phyloP scores from a whole-genome alignment of 2,888 invertebrate genomes.

The Phoenoteleia sp. region DNA sequence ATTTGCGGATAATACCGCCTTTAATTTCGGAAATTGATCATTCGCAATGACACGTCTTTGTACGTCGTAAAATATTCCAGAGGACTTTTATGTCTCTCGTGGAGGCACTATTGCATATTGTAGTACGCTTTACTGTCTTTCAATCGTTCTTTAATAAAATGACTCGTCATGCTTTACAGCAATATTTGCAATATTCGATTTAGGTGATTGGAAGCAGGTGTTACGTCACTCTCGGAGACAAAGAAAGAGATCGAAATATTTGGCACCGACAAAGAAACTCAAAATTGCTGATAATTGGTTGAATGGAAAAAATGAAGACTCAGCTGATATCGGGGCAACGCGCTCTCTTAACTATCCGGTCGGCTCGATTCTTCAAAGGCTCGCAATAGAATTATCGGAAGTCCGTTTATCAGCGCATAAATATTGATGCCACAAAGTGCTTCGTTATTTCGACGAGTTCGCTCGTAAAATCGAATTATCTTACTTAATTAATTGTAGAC shows the following conservation, averaged over 20 bases:
- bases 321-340: conserved; percentile 28
- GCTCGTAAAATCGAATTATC: conserved; percentile 69
- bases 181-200: conserved; percentile 4
- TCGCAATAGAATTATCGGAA: conserved; percentile 60
- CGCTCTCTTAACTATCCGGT: conserved; percentile 27
- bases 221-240: neutral
- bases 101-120: conserved; percentile 41
- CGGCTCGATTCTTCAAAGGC: conserved; percentile 47
- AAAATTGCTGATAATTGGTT: conserved; percentile 51
- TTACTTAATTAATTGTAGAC: conserved; percentile 68
- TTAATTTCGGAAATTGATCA: conserved; percentile 73
- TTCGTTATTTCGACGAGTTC: conserved; percentile 65
- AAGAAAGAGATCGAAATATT: neutral
- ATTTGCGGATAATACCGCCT: conserved; percentile 67
- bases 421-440: conserved; percentile 65
- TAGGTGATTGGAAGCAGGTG: neutral
- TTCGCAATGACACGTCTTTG: conserved; percentile 70
- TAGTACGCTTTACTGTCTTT: conserved; percentile 52
- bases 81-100: conserved; percentile 45
- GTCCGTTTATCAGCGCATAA: conserved; percentile 69
- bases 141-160: conserved; percentile 43
- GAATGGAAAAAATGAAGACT: conserved; percentile 33
- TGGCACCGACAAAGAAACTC: conserved; percentile 26
- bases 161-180: conserved; percentile 33
- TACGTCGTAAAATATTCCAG: conserved; percentile 37